Percentiles rank a stretch among this genome's conserved stretches.
These are phyloP conservation scores for Rhabdophis nuchalis DNA, from an alignment of 2,797 vertebrate species.

Conservation along the genomic window DNA sequence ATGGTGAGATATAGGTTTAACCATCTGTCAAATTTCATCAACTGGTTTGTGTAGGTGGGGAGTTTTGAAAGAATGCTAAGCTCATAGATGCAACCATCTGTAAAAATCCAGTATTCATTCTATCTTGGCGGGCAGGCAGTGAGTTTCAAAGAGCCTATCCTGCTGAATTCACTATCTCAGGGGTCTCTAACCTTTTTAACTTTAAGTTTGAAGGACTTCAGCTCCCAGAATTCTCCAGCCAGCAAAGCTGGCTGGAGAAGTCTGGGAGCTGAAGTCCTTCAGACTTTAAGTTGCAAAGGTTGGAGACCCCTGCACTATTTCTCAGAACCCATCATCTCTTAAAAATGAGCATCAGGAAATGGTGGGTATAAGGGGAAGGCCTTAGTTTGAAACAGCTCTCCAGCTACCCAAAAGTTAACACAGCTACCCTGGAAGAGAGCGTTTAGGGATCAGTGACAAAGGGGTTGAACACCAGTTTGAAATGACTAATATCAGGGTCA, in stretches of 20 bases:
- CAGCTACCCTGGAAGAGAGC: not conserved
- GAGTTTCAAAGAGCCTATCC: not conserved
- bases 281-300: too few relatives aligned
- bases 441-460: not conserved
- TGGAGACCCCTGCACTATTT: too few relatives aligned
- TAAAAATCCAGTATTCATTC: not conserved
- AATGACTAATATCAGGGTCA: not conserved
- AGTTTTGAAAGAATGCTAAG: not conserved
- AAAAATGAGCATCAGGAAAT: not conserved
- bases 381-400: not conserved
- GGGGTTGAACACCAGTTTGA: not conserved
- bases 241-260: too few relatives aligned
- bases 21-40: not conserved
- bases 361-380: not conserved
- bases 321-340: not conserved
- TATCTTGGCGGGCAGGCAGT: not conserved
- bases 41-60: not conserved
- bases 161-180: not conserved
- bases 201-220: too few relatives aligned
- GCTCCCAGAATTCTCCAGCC: too few relatives aligned
- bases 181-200: too few relatives aligned
- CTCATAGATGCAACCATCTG: not conserved
- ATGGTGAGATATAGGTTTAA: not conserved
- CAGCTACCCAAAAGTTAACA: not conserved
- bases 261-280: too few relatives aligned